Evolutionary conservation across 2,113 vertebrate species (phyloP).

Genomic region (Poeciliopsis occidentalis): DNA sequence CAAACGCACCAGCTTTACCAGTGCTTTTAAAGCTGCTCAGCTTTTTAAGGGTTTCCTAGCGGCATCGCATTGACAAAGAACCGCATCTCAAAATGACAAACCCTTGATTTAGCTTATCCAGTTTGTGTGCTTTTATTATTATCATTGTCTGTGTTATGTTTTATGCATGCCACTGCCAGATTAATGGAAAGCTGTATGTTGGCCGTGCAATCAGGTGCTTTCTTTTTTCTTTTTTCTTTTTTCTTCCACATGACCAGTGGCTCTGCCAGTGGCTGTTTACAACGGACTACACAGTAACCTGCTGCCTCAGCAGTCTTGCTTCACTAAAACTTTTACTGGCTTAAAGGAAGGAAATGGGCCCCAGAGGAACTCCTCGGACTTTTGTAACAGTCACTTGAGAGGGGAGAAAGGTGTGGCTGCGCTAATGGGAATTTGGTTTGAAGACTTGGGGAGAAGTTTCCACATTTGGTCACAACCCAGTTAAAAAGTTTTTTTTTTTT

Average conservation of each 20-base stretch:
- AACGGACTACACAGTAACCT: slow-evolving; percentile 63
- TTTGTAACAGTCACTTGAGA: slow-evolving; percentile 10
- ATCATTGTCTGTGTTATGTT: too few species aligned
- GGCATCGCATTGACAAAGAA: neutral
- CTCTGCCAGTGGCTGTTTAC: slow-evolving; percentile 59
- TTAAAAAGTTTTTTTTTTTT: too few species aligned
- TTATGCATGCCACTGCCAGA: neutral
- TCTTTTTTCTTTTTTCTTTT: slow-evolving; percentile 26
- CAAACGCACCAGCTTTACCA: neutral
- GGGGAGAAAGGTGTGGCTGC: neutral
- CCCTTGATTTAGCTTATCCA: neutral
- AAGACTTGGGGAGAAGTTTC: neutral
- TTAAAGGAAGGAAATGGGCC: slow-evolving; percentile 74
- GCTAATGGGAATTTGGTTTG: slow-evolving; percentile 1
- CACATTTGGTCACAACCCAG: too few species aligned
- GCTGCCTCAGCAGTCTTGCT: slow-evolving; percentile 74
- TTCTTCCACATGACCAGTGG: slow-evolving; percentile 60
- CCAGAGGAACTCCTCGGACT: slow-evolving; percentile 25
- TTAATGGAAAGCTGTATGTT: slow-evolving; percentile 16
- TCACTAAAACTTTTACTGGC: slow-evolving; percentile 62
- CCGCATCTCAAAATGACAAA: too few species aligned
- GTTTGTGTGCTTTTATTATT: neutral
- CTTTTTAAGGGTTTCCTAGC: neutral
- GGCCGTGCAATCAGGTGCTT: slow-evolving; percentile 60
- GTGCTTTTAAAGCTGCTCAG: neutral